Evolutionary conservation across 2,113 vertebrate species (phyloP).

Genomic region (Crypturellus undulatus): DNA sequence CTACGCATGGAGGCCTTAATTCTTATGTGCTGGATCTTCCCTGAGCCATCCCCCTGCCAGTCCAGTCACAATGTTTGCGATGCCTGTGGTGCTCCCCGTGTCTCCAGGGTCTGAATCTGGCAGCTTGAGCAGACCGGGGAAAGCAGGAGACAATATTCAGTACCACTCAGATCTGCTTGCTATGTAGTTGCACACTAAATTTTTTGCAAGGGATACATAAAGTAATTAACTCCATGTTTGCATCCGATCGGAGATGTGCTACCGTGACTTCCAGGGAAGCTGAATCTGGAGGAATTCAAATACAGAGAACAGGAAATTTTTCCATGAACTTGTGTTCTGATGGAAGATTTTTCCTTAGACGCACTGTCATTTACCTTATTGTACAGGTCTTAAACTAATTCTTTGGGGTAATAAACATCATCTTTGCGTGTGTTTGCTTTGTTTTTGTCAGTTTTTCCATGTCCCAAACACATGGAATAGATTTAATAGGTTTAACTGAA

Average conservation of each 20-base stretch:
- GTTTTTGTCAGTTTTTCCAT: neutral
- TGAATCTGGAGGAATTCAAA: neutral
- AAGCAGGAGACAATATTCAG: neutral
- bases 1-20: rapidly evolving
- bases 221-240: neutral
- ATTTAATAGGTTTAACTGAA: neutral
- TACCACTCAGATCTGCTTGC: neutral
- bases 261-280: neutral
- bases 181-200: neutral
- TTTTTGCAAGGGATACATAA: neutral
- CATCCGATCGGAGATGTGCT: neutral
- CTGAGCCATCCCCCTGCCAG: neutral
- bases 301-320: neutral
- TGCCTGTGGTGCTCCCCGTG: rapidly evolving
- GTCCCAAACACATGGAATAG: neutral
- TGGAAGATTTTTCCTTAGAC: neutral
- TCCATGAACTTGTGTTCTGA: too few species aligned
- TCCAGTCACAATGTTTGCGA: rapidly evolving
- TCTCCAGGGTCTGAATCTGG: neutral
- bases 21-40: neutral
- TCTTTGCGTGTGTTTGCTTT: neutral
- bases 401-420: neutral
- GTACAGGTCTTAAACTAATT: rapidly evolving
- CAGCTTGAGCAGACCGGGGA: neutral
- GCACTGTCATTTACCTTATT: neutral